Conservation (phyloP, 2,888 invertebrate species). For the Sphaeridia pumilis region DNA sequence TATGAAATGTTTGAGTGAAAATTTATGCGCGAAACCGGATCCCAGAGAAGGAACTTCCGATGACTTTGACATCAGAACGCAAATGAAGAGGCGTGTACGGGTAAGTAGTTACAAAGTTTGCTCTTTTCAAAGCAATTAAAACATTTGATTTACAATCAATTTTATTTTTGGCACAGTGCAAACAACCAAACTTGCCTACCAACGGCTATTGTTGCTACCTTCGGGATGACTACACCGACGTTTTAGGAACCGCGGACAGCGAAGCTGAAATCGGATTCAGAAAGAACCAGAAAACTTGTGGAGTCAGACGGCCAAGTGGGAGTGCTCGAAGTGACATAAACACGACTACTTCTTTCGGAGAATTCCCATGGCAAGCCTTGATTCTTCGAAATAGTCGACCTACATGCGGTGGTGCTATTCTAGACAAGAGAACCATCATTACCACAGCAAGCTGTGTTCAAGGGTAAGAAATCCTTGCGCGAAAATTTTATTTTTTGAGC, state of each 20-base stretch:
- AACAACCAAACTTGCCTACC: constrained; percentile 14
- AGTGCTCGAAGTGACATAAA: not conserved
- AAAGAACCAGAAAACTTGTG: constrained; percentile 4
- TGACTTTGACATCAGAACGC: constrained; percentile 14
- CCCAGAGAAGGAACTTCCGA: constrained; percentile 16
- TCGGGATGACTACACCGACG: constrained; percentile 14
- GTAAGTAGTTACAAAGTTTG: too few species aligned
- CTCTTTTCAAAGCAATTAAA: too few species aligned
- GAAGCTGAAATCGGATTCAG: not conserved
- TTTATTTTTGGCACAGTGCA: constrained; percentile 15
- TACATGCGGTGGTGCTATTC: constrained; percentile 9
- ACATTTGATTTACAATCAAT: too few species aligned
- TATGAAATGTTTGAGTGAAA: constrained; percentile 19
- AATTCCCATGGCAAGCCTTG: constrained; percentile 19
- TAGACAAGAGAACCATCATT: constrained; percentile 5
- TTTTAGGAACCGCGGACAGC: too few species aligned
- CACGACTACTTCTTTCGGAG: constrained; percentile 12
- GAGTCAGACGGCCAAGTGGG: constrained; percentile 2
- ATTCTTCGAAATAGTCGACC: not conserved
- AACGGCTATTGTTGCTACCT: constrained; percentile 18
- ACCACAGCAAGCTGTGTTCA: constrained; percentile 13
- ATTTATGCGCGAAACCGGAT: constrained; percentile 8
- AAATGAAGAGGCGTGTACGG: too few species aligned
- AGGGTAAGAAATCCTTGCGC: too few species aligned
- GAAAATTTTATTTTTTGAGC: too few species aligned